Base-by-base conservation (phyloP, 2,797 vertebrate species). In the Smutsia temminckii region DNA sequence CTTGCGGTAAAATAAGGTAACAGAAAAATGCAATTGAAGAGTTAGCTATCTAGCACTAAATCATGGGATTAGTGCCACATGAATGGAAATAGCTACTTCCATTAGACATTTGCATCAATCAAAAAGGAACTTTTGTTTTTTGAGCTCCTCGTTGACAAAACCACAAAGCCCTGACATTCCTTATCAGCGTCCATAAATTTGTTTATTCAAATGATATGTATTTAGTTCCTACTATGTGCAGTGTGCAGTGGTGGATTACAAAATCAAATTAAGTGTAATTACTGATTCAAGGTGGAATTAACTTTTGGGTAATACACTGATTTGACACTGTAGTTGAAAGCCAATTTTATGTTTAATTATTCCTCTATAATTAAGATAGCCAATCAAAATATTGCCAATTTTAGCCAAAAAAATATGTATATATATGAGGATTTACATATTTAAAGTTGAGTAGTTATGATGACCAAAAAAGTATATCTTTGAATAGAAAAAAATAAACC, bases 11-110 rank as follows among this genome's bases (percentile, higher is more conserved):
- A 72, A 87, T 49, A 79, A 89, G 10, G 10, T 66, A 89, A n/a
- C 20, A 81, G 10, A 53, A 91, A 94, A 77, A 21, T 85, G 8
- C 16, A 74, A 46, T 71, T 37, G 29, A 63, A 64, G 12, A 93
- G 11, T 42, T 0, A 34, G 25, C 34, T 85, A 32, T 66, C 32
- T 55, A 37, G 27, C 37, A 63, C 37, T 55, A 63, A 61, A 55
- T 68, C 8, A 7, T 85, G n/a, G 69, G 5, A 74, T 9, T 46
- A 6, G 4, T 75, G 23, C 64, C 51, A 61, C 69, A 23, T n/a
- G 72, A 92, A 78, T 9, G n/a, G 25, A 74, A 96, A 71, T 29
- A 89, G 42, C 12, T 86, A 51, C 10, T 95, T 92, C 21, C 61
- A 40, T 71, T 95, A 94, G 27, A 9, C 91, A 4, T 37, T 79